A percentile compares a stretch with the other conserved stretches of the same genome.
phyloP scores from a whole-genome alignment of 2,113 vertebrate species.

The Myanophis thanlyinensis region DNA sequence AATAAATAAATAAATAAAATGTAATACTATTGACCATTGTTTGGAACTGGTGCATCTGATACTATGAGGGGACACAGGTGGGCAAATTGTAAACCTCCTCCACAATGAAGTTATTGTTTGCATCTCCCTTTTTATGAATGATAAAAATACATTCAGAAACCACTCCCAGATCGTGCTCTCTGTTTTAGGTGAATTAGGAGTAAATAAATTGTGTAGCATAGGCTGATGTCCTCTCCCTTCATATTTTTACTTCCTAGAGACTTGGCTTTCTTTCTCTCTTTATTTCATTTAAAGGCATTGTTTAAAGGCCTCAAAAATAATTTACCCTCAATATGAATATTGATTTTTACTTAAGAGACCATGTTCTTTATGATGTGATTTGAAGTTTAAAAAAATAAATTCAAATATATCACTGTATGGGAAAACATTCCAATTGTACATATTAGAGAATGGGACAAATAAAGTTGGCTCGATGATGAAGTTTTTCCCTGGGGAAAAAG shows the following conservation, averaged over 20 bases:
- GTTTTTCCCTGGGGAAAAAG: background rate
- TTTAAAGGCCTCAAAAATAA: background rate
- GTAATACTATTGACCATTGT: background rate
- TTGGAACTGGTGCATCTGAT: background rate
- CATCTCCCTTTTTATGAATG: background rate
- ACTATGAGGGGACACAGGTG: background rate
- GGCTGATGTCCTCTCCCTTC: background rate
- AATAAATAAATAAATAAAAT: no score
- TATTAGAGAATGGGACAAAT: background rate
- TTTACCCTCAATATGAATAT: background rate
- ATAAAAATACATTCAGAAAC: background rate
- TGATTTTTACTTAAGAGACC: background rate
- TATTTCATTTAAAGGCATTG: background rate
- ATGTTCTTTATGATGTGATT: background rate
- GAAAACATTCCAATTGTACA: background rate
- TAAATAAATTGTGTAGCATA: background rate
- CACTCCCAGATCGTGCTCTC: background rate
- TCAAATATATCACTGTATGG: background rate
- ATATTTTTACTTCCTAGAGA: background rate
- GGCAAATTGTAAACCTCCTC: background rate
- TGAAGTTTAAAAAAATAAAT: background rate
- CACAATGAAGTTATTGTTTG: background rate
- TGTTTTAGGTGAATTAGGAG: background rate
- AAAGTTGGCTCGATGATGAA: background rate
- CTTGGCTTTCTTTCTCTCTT: background rate